Conservation (phyloP, 92 coral and sea anemone genomes). For the Palythoa grandis region DNA sequence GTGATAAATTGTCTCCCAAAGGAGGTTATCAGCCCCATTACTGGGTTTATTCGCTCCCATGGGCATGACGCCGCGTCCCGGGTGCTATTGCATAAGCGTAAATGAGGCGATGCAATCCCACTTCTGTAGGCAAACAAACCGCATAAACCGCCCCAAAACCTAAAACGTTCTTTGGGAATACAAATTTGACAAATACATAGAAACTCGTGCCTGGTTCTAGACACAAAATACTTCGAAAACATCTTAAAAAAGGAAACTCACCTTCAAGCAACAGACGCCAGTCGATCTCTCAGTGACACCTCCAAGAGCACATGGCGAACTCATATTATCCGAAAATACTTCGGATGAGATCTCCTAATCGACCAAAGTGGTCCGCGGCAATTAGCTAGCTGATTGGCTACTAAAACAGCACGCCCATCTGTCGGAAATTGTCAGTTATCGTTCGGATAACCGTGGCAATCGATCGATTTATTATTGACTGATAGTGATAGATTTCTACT, state of each 20-base stretch:
- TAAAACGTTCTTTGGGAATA: constrained; percentile 9
- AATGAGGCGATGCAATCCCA: constrained; percentile 32
- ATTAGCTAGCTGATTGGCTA: no score
- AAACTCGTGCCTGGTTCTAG: constrained; percentile 36
- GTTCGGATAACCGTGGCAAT: constrained; percentile 12
- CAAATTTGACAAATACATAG: constrained; percentile 18
- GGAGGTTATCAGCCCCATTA: constrained; percentile 37
- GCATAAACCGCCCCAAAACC: constrained; percentile 37
- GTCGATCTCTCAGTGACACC: constrained; percentile 1
- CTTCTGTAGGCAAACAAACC: constrained; percentile 38
- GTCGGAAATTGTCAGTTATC: no score
- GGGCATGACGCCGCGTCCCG: constrained; percentile 17
- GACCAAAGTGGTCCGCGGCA: no score
- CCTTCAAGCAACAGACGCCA: not conserved
- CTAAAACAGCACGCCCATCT: no score
- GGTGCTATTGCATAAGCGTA: not conserved
- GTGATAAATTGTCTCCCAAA: constrained; percentile 4
- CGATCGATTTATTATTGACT: constrained; percentile 28
- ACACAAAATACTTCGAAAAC: constrained; percentile 23
- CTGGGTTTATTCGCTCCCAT: constrained; percentile 33
- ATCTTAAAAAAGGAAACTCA: not conserved
- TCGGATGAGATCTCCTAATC: no score
- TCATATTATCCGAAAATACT: no score
- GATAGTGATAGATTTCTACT: not conserved
- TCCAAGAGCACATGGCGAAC: not conserved